Conservation (phyloP, 2,113 vertebrate species). For the Caranx melampygus region DNA sequence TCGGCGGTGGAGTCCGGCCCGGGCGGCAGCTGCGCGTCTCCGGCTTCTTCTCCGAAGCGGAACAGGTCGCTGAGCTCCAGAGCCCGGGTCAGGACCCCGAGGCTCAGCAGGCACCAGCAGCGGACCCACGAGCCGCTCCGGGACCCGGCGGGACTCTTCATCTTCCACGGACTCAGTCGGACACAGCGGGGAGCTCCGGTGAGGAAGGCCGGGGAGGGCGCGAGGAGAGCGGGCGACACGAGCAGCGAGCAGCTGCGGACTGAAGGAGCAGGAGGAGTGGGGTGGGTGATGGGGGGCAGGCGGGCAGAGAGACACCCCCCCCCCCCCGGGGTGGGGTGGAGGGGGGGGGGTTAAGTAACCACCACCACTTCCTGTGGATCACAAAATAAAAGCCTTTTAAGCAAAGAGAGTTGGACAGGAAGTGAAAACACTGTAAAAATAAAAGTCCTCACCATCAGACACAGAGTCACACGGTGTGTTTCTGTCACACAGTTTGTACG, state of each 20-base stretch:
- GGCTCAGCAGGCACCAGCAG: constrained; percentile 30
- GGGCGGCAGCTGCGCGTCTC: constrained; percentile 56
- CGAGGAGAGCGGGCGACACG: neutral
- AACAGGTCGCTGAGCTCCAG: constrained; percentile 65
- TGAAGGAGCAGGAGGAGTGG: neutral
- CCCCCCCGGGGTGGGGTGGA: neutral
- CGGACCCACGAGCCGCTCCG: constrained; percentile 22
- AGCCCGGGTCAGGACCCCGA: neutral
- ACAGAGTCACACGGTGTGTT: no score
- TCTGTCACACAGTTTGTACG: no score
- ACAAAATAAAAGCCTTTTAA: neutral
- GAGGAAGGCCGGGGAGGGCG: neutral
- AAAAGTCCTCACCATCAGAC: no score
- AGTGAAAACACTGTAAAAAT: no score
- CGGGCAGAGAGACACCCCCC: neutral
- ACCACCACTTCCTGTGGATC: constrained; percentile 12
- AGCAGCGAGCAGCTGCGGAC: neutral
- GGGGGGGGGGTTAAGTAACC: neutral
- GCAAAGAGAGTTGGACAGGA: neutral
- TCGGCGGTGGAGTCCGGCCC: constrained; percentile 44
- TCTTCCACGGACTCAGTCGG: neutral
- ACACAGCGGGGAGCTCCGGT: neutral
- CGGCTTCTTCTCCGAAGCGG: constrained; percentile 59
- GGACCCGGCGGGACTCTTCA: constrained; percentile 6
- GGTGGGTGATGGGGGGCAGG: neutral